Evolutionary conservation across 2,797 vertebrate genomes (phyloP).

Genomic region (Antrozous pallidus): DNA sequence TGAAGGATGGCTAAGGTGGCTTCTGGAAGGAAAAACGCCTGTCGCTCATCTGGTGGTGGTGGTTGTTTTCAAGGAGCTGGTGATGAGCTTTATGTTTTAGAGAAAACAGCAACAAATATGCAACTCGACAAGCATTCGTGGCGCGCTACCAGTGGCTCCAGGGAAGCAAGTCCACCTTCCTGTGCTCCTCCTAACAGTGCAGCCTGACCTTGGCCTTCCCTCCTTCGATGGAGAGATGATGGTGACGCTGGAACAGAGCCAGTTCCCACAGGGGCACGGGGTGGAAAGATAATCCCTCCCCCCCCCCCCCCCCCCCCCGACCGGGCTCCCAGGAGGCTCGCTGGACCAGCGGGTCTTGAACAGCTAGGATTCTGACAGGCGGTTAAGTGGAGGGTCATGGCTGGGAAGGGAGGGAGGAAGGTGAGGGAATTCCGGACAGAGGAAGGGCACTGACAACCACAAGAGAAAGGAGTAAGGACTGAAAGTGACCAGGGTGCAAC

Average conservation of each 20-base stretch:
- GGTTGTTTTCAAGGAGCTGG: background rate
- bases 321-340: background rate
- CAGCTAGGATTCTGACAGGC: background rate
- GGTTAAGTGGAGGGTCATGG: background rate
- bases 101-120: background rate
- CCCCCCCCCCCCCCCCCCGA: too few relatives aligned
- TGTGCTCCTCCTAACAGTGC: background rate
- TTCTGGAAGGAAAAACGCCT: constrained; percentile 30
- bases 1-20: background rate
- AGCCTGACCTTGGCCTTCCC: background rate
- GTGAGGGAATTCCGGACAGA: background rate
- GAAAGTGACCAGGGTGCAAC: background rate
- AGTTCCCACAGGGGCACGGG: background rate
- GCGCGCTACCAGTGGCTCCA: background rate
- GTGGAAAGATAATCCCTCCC: background rate
- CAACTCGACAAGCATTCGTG: background rate
- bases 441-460: background rate
- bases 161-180: background rate
- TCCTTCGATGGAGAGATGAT: background rate
- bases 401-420: background rate
- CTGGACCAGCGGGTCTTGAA: background rate
- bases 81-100: background rate
- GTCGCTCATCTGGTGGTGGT: background rate
- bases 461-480: background rate
- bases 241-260: background rate